Conservation (phyloP, 2,797 vertebrate genomes). For the Limnodromus scolopaceus region DNA sequence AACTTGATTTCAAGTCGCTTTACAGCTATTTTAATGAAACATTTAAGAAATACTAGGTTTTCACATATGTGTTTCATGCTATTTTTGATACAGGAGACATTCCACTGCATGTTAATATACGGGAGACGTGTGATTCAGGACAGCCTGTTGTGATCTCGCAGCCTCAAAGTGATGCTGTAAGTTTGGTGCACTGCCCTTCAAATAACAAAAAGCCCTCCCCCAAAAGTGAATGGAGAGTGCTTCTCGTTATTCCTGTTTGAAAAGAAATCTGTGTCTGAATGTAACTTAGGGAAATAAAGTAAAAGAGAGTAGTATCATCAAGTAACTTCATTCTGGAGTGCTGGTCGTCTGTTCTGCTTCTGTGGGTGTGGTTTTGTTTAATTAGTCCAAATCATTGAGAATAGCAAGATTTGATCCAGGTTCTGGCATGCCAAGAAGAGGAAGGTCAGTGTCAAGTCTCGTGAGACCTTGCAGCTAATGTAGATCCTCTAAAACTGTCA, state of each 20-base stretch:
- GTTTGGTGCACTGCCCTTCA: constrained; percentile 17
- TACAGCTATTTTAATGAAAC: constrained; percentile 12
- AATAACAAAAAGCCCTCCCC: neutral
- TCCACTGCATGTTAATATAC: constrained; percentile 91
- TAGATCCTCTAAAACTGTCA: neutral
- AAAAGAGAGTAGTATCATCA: neutral
- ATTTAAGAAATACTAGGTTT: neutral
- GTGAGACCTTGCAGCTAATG: neutral
- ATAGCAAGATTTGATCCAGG: neutral
- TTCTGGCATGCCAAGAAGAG: neutral
- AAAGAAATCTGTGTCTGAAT: neutral
- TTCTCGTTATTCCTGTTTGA: neutral
- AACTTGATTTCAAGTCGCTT: constrained; percentile 1
- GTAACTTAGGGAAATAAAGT: neutral
- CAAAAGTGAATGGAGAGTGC: neutral
- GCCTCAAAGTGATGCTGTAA: constrained; percentile 90
- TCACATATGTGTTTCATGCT: neutral
- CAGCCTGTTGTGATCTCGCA: constrained; percentile 91
- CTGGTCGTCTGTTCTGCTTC: neutral
- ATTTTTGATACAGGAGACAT: constrained; percentile 85
- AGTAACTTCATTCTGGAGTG: neutral
- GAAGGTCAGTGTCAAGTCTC: constrained; percentile 13
- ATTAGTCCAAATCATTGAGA: neutral
- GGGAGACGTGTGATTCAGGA: constrained; percentile 90
- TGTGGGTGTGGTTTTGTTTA: neutral